These are phyloP conservation scores for Malurus leucopterus DNA, from an alignment of 2,797 vertebrate genomes.

Conservation along the genomic window DNA sequence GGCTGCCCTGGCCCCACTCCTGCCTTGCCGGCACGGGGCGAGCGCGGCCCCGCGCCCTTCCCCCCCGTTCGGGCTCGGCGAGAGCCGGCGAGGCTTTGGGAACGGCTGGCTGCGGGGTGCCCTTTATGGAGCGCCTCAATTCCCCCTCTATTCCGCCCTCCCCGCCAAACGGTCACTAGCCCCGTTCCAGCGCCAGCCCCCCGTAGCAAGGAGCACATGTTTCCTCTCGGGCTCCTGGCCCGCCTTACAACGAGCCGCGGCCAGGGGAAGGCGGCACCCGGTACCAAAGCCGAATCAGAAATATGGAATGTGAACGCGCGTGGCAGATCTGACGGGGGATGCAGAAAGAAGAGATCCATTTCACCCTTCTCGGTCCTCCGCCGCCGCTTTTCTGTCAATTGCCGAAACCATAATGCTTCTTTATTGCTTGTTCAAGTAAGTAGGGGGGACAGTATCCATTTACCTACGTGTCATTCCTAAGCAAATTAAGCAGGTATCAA, in stretches of 20 bases:
- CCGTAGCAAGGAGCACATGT: constrained; percentile 2
- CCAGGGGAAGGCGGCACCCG: background rate
- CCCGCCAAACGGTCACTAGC: background rate
- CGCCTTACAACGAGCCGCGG: background rate
- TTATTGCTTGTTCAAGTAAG: background rate
- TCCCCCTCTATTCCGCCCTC: background rate
- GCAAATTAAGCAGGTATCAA: background rate
- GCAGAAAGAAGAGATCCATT: background rate
- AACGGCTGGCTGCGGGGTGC: background rate
- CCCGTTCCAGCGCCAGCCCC: background rate
- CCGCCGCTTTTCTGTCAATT: background rate
- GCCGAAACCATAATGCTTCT: background rate
- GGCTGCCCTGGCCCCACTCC: background rate
- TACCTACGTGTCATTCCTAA: background rate
- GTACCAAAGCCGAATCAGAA: background rate
- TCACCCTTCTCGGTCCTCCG: background rate
- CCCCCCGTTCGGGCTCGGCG: background rate
- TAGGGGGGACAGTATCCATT: background rate
- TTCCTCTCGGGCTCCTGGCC: background rate
- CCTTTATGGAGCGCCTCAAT: background rate
- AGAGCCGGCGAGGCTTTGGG: background rate
- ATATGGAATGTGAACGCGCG: background rate
- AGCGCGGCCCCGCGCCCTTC: background rate
- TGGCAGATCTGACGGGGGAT: background rate
- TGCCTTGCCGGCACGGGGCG: background rate